Percentiles rank a stretch among this genome's conserved stretches.
Evolutionary conservation across 2,113 vertebrate species (phyloP).

Genomic region (Seriola aureovittata): DNA sequence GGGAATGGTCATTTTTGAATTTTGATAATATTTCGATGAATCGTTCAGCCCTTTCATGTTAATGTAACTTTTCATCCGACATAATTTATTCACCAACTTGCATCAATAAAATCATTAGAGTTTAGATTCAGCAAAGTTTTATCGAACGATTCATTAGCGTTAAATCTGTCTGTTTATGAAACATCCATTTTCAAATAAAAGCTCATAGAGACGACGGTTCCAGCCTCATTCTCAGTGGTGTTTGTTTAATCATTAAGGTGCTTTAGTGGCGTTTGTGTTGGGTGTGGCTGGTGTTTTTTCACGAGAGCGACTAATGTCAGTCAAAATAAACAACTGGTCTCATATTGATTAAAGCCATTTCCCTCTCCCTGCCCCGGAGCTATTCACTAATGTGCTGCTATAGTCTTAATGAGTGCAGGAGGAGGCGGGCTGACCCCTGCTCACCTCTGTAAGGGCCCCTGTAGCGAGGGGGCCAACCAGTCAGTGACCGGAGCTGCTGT

Average conservation of each 20-base stretch:
- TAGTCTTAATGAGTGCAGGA: constrained; percentile 74
- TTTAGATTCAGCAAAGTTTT: too few relatives aligned
- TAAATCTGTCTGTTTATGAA: background rate
- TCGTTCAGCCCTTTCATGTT: too few relatives aligned
- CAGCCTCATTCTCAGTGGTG: background rate
- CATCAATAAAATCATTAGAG: too few relatives aligned
- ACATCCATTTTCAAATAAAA: background rate
- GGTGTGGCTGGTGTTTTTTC: background rate
- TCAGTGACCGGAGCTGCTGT: constrained; percentile 42
- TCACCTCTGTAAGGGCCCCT: constrained; percentile 59
- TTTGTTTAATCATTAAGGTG: background rate
- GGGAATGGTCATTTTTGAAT: too few relatives aligned
- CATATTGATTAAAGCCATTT: constrained; percentile 65
- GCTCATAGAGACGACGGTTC: background rate
- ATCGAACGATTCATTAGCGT: background rate
- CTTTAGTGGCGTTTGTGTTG: background rate
- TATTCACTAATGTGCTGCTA: constrained; percentile 72
- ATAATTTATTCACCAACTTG: background rate
- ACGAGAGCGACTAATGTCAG: constrained; percentile 39
- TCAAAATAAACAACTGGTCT: constrained; percentile 68
- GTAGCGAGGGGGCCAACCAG: constrained; percentile 48
- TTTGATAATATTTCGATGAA: too few relatives aligned
- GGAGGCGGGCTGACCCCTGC: constrained; percentile 67
- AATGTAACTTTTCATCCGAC: too few relatives aligned
- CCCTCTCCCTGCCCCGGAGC: constrained; percentile 60